Conservation (phyloP, 2,888 invertebrate species). For the Linyphia triangularis region DNA sequence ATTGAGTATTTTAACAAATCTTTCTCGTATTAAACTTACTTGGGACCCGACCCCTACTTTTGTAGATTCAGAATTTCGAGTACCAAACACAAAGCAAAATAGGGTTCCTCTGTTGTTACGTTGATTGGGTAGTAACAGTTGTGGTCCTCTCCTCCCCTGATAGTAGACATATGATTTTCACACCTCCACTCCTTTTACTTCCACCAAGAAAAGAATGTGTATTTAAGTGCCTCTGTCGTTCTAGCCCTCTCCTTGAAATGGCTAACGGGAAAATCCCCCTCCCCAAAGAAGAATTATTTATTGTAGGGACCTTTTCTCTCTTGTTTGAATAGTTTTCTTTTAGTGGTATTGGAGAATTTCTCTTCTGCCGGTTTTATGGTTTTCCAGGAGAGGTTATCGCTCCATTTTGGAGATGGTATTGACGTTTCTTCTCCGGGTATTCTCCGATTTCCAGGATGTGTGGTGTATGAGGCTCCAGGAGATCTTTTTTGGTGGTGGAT, state of each 20-base stretch:
- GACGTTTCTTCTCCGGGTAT: constrained; percentile 19
- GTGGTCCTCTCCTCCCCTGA: constrained; percentile 22
- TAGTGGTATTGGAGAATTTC: constrained; percentile 52
- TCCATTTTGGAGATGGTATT: constrained; percentile 22
- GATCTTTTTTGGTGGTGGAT: neutral
- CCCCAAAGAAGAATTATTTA: constrained; percentile 51
- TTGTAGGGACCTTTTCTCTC: constrained; percentile 48
- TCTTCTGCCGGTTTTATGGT: constrained; percentile 39
- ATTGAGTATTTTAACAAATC: too few relatives aligned
- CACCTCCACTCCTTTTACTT: constrained; percentile 43
- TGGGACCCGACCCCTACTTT: constrained; percentile 35
- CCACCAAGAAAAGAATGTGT: constrained; percentile 42
- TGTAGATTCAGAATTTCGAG: constrained; percentile 25
- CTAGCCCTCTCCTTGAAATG: constrained; percentile 23
- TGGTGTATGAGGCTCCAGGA: neutral
- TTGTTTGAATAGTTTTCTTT: constrained; percentile 57
- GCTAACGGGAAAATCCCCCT: constrained; percentile 36
- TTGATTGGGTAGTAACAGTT: constrained; percentile 74
- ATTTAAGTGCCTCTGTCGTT: constrained; percentile 54
- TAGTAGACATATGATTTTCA: constrained; percentile 52
- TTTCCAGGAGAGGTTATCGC: neutral
- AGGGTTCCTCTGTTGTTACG: constrained; percentile 58
- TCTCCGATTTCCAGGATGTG: neutral
- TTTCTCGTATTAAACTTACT: neutral
- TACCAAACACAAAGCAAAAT: neutral